These are phyloP conservation scores for Dasypogon diadema DNA, from an alignment of 2,888 invertebrate species.

Conservation along the genomic window DNA sequence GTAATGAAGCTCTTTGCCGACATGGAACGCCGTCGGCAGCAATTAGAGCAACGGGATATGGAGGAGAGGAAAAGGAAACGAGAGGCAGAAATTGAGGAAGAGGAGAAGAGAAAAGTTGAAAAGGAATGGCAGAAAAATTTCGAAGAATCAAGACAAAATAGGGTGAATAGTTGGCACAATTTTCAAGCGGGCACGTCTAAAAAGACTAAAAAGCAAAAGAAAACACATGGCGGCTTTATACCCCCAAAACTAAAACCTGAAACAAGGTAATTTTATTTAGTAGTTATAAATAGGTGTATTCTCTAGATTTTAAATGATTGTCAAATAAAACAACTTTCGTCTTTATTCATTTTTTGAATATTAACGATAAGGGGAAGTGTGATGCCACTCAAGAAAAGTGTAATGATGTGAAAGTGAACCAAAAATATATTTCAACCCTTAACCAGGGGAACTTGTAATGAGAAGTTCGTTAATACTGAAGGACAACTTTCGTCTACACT, in stretches of 20 bases:
- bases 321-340: no score
- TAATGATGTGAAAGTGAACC: no score
- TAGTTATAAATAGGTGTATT: not conserved
- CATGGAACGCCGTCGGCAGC: slow-evolving; percentile 91
- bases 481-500: no score
- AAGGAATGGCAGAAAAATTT: slow-evolving; percentile 99
- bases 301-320: slow-evolving; percentile 10
- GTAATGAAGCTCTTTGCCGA: slow-evolving; percentile 98
- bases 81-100: slow-evolving; percentile 92
- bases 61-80: slow-evolving; percentile 95
- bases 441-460: no score
- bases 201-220: slow-evolving; percentile 83
- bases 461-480: no score
- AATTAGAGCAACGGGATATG: slow-evolving; percentile 88
- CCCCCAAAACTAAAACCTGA: slow-evolving; percentile 95
- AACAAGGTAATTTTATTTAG: slow-evolving; percentile 74
- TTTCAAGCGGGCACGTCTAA: slow-evolving; percentile 80
- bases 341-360: no score
- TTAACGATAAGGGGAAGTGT: no score
- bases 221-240: slow-evolving; percentile 82
- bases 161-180: slow-evolving; percentile 93
- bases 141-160: slow-evolving; percentile 93
- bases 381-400: no score
- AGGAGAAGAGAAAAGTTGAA: slow-evolving; percentile 88
- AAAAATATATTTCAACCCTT: no score